Base-by-base conservation (phyloP, 2,797 vertebrate genomes). In the Pipistrellus nathusii region DNA sequence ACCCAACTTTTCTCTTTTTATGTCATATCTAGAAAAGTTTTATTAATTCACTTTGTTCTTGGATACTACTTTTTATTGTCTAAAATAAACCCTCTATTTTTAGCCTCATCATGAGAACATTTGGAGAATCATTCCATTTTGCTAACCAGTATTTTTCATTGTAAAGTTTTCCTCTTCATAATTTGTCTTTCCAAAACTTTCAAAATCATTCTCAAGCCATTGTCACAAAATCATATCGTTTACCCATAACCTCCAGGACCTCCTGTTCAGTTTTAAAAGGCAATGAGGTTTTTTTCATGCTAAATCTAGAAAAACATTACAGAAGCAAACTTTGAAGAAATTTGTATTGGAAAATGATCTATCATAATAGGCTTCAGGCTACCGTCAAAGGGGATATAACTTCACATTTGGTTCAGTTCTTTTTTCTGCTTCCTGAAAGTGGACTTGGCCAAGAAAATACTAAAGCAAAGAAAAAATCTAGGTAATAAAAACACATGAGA, bases 171-270 rank as follows among this genome's bases (percentile, higher is more conserved):
- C 81, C 25, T 93, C 23, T 84, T 69, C 75, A 35, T 83, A 76
- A 95, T 71, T 75, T 91, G 46, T 77, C 59, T 90, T 76, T 35
- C 32, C 69, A 66, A 91, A 81, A 5, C 66, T 94, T 89, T 78
- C 51, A 82, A 93, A 95, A 77, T 69, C 53, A 90, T 85, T 93
- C 17, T 94, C 68, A 35, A 25, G 30, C 21, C 57, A 84, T 35
- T 87, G 27, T 85, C 64, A 94, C 78, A 82, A 95, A 90, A 76
- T 76, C 23, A 27, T 11, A 85, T 87, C n/a, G 48, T 77, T 89
- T 86, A 51, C 78, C 55, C 64, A 48, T 71, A 62, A 48, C 27
- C 21, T 83, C n/a, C 13, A 82, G 66, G 93, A 90, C 81, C 38
- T 66, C 7, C 41, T 72, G 62, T 76, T 78, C 23, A 51, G 2